phyloP scores from a whole-genome alignment of 2,113 vertebrate genomes.

The Mus spicilegus region DNA sequence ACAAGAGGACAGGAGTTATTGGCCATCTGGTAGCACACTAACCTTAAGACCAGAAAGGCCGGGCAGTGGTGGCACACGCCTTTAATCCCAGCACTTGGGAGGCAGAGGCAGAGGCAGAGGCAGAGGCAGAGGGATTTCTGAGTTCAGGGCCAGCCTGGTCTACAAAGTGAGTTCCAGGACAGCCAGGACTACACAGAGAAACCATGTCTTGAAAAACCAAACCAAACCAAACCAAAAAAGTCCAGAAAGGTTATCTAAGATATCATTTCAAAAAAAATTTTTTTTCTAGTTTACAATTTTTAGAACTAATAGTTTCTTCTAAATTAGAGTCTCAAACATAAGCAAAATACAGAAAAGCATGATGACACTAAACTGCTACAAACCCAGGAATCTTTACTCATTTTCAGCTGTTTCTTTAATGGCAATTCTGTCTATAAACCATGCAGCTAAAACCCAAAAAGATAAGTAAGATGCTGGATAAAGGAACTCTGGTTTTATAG shows the following conservation, averaged over 20 bases:
- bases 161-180: too few relatives aligned
- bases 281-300: not conserved
- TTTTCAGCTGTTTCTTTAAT: not conserved
- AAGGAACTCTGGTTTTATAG: not conserved
- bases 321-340: slow-evolving; percentile 5
- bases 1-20: not conserved
- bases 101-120: too few relatives aligned
- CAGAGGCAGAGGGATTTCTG: too few relatives aligned
- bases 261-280: not conserved
- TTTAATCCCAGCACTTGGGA: too few relatives aligned
- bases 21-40: not conserved
- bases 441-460: not conserved
- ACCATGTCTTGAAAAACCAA: too few relatives aligned
- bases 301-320: not conserved
- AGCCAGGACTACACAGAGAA: too few relatives aligned
- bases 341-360: not conserved
- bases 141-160: too few relatives aligned
- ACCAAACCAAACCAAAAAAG: too few relatives aligned
- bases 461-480: not conserved
- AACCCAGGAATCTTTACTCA: slow-evolving; percentile 13
- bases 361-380: not conserved
- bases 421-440: not conserved
- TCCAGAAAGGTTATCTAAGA: not conserved
- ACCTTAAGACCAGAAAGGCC: not conserved
- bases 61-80: too few relatives aligned